Base-by-base conservation (phyloP, 2,888 invertebrate species). In the Tipula confusa region DNA sequence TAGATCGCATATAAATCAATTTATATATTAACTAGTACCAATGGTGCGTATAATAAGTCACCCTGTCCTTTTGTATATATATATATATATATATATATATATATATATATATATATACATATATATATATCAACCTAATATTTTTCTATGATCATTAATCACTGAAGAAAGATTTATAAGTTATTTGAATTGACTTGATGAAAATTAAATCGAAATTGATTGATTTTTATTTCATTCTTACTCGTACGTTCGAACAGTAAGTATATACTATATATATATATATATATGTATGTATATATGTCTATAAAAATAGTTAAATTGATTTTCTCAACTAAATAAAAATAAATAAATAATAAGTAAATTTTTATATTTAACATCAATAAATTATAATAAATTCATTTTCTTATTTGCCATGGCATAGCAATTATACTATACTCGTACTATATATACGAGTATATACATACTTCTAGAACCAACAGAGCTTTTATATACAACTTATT, bases 151-250 rank as follows among this genome's bases (percentile, higher is more conserved):
- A 64, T 64, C 64, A 64, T 64, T 64, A 64, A 64, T 64, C 64
- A 64, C 64, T 64, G 64, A 24, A 64, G 64, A 64, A 64, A 64
- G 64, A 64, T 64, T 64, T 64, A 64, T 64, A 64, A 64, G 64
- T 64, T 64, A 64, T 64, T 64, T 64, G 64, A 64, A 64, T 64
- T 64, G 64, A 64, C 64, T 64, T 64, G 64, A 64, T 64, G 64
- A 64, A 64, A 64, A 64, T 64, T 64, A 64, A 64, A 64, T 64
- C 64, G 64, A 24, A 64, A 24, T 64, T 64, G 64, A 64, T 64
- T 64, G 64, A 64, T 64, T 64, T 64, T 64, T 64, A 64, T 64
- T 64, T 64, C 64, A 64, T 64, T 64, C 64, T 64, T 64, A 64
- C 24, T 64, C 64, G 64, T 64, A 64, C 24, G 64, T 31, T 5